A percentile compares a stretch with the other conserved stretches of the same genome.
These are phyloP conservation scores for Brachionus angularis DNA, from an alignment of 1,140 invertebrate genomes.

Conservation along the genomic window DNA sequence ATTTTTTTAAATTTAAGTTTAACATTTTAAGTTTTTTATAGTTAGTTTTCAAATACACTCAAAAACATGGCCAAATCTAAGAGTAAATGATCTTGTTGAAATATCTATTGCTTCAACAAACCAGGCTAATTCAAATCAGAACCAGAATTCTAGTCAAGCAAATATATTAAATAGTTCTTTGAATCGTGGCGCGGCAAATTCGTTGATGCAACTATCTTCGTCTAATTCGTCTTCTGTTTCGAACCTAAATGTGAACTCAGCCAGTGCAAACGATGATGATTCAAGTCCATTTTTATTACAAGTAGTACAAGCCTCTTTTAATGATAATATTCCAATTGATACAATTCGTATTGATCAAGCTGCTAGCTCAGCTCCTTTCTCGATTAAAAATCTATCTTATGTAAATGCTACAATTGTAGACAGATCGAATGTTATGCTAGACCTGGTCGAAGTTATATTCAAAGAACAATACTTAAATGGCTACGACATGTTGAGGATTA, in stretches of 20 bases:
- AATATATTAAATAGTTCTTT: slow-evolving; percentile 16
- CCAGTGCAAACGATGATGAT: slow-evolving; percentile 13
- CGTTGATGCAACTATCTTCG: background rate
- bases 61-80: slow-evolving; percentile 32
- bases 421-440: slow-evolving; percentile 71
- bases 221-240: background rate
- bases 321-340: slow-evolving; percentile 20
- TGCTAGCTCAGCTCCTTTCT: slow-evolving; percentile 30
- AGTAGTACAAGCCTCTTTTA: slow-evolving; percentile 9
- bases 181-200: slow-evolving; percentile 7
- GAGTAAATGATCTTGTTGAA: slow-evolving; percentile 23
- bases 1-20: background rate
- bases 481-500: slow-evolving; percentile 96
- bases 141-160: background rate
- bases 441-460: slow-evolving; percentile 91
- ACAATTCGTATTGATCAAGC: slow-evolving; percentile 18
- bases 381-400: slow-evolving; percentile 7
- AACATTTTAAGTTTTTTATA: background rate
- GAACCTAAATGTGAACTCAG: slow-evolving; percentile 25
- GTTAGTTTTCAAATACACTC: slow-evolving; percentile 10
- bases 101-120: too few relatives aligned
- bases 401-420: slow-evolving; percentile 26
- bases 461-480: slow-evolving; percentile 96
- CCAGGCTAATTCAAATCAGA: background rate
- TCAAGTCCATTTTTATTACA: slow-evolving; percentile 31